Percentiles rank a stretch among this genome's conserved stretches.
Conservation (phyloP, 2,113 vertebrate species). For the Etheostoma cragini region DNA sequence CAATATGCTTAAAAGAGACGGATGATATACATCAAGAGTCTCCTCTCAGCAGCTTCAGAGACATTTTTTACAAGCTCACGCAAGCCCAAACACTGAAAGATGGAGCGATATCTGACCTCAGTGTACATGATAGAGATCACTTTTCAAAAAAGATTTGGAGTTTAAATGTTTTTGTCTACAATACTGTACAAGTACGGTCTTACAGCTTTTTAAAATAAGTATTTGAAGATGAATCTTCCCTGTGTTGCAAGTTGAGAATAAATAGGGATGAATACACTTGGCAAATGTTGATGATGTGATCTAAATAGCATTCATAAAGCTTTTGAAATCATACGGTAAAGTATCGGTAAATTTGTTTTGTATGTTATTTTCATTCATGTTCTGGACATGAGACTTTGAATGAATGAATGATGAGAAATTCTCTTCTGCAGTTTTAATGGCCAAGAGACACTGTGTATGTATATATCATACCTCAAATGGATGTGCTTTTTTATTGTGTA, state of each 20-base stretch:
- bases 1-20: not conserved
- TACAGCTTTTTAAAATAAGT: not conserved
- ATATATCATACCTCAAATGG: not conserved
- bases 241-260: not conserved
- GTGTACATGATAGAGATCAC: not conserved
- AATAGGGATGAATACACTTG: not conserved
- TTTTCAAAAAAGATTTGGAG: no score
- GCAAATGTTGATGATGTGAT: not conserved
- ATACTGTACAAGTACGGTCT: not conserved
- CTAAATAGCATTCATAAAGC: not conserved
- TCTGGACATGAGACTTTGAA: not conserved
- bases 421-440: not conserved
- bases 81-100: not conserved
- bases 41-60: not conserved
- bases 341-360: not conserved
- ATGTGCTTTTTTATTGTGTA: not conserved
- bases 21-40: not conserved
- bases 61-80: slow-evolving; percentile 28
- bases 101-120: not conserved
- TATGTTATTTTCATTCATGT: not conserved
- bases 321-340: not conserved
- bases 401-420: slow-evolving; percentile 11
- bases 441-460: not conserved
- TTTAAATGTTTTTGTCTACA: not conserved
- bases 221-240: not conserved